Evolutionary conservation across 92 coral and sea anemone species (phyloP).

Genomic region (Siderastrea siderea): DNA sequence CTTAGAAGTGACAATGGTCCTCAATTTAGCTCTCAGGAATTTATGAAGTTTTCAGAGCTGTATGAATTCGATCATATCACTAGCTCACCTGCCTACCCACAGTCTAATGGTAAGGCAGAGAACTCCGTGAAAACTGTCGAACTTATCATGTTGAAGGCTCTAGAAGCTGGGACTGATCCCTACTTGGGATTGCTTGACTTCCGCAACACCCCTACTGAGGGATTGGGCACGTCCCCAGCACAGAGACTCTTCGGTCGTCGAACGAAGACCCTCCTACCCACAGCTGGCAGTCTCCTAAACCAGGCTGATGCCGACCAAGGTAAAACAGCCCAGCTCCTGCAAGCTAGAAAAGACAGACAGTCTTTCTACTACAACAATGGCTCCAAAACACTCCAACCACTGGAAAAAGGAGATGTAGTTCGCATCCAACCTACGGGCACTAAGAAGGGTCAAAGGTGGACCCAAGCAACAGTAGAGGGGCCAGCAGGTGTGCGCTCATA

Average conservation of each 20-base stretch:
- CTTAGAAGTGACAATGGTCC: conserved; percentile 23
- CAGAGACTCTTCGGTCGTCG: conserved; percentile 12
- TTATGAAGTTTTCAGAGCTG: conserved; percentile 18
- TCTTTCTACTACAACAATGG: conserved; percentile 18
- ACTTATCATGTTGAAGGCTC: conserved; percentile 5
- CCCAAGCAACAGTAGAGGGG: conserved; percentile 24
- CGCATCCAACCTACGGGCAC: not conserved
- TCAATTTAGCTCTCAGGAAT: conserved; percentile 35
- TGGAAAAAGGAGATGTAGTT: conserved; percentile 8
- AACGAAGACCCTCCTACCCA: conserved; percentile 29
- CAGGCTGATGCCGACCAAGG: not conserved
- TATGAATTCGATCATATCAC: conserved; percentile 33
- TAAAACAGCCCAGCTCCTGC: conserved; percentile 2
- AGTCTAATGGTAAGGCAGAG: conserved; percentile 26
- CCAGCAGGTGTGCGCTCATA: conserved; percentile 28
- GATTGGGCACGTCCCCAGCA: conserved; percentile 38
- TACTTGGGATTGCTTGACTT: conserved; percentile 33
- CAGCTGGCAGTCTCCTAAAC: conserved; percentile 14
- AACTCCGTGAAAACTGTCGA: conserved; percentile 1
- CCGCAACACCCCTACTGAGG: conserved; percentile 41
- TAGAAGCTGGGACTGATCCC: conserved; percentile 34
- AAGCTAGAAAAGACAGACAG: conserved; percentile 21
- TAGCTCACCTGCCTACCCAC: conserved; percentile 28
- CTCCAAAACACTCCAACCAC: conserved; percentile 18
- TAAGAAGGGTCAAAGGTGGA: conserved; percentile 14